These are phyloP conservation scores for Diarsia dahlii DNA, from an alignment of 2,888 invertebrate species.

Conservation along the genomic window DNA sequence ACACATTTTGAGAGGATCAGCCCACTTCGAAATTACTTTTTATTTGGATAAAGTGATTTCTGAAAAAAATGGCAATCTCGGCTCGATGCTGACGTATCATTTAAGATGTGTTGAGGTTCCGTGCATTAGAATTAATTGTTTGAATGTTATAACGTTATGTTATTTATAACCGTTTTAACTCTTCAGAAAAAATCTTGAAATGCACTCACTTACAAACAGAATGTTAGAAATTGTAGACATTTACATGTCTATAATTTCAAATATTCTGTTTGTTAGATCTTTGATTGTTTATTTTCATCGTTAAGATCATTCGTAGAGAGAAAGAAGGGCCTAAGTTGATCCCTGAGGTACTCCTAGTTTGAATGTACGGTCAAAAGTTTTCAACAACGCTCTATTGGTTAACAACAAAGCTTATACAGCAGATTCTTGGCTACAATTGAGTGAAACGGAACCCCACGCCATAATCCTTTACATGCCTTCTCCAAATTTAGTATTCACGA, in stretches of 20 bases:
- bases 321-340: neutral
- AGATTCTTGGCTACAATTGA: slow-evolving; percentile 23
- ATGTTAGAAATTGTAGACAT: no score
- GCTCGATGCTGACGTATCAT: neutral
- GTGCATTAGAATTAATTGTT: neutral
- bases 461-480: slow-evolving; percentile 47
- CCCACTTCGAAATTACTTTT: slow-evolving; percentile 58
- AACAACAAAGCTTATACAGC: neutral
- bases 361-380: neutral
- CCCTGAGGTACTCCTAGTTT: neutral
- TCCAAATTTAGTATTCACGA: slow-evolving; percentile 56
- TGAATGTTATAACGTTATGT: no score
- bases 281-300: neutral
- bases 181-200: neutral
- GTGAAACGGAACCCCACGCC: slow-evolving; percentile 39
- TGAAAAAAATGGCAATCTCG: slow-evolving; percentile 27
- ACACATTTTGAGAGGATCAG: slow-evolving; percentile 40
- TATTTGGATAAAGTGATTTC: slow-evolving; percentile 58
- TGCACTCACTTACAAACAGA: neutral
- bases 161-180: neutral
- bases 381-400: neutral
- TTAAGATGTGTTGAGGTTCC: slow-evolving; percentile 31
- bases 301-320: neutral
- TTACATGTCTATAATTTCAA: neutral
- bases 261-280: neutral